These are phyloP conservation scores for Clistopyga incitator DNA, from an alignment of 2,888 invertebrate genomes.

Conservation along the genomic window DNA sequence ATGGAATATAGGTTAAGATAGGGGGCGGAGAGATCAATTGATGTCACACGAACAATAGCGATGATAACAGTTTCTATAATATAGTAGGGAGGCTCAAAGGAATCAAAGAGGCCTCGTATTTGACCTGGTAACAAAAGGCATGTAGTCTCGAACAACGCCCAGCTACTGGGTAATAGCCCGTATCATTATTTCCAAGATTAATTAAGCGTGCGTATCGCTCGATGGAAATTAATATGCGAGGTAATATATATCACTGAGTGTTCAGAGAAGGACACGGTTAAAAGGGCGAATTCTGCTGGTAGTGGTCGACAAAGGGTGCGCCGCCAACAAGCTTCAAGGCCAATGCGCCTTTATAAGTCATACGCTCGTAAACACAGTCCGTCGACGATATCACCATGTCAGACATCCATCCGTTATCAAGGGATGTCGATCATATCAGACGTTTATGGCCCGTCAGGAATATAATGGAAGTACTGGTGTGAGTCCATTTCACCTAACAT, in stretches of 20 bases:
- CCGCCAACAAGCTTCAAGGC: slow-evolving; percentile 34
- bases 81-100: background rate
- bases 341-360: slow-evolving; percentile 37
- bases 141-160: slow-evolving; percentile 6
- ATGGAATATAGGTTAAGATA: background rate
- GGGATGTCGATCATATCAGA: background rate
- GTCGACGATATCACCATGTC: slow-evolving; percentile 33
- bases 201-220: slow-evolving; percentile 60
- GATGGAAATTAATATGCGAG: slow-evolving; percentile 62
- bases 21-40: background rate
- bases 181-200: slow-evolving; percentile 55
- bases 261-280: slow-evolving; percentile 11
- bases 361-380: slow-evolving; percentile 15
- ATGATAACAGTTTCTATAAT: background rate
- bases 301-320: slow-evolving; percentile 48
- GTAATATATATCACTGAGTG: slow-evolving; percentile 28
- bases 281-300: slow-evolving; percentile 18
- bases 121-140: slow-evolving; percentile 34
- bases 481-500: background rate
- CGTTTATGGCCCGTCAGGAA: background rate
- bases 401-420: slow-evolving; percentile 13
- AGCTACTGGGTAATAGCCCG: slow-evolving; percentile 49
- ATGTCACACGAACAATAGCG: slow-evolving; percentile 11
- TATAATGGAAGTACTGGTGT: background rate
- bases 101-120: slow-evolving; percentile 19